phyloP scores from a whole-genome alignment of 2,888 invertebrate genomes.

The Marasmarcha lunaedactyla region DNA sequence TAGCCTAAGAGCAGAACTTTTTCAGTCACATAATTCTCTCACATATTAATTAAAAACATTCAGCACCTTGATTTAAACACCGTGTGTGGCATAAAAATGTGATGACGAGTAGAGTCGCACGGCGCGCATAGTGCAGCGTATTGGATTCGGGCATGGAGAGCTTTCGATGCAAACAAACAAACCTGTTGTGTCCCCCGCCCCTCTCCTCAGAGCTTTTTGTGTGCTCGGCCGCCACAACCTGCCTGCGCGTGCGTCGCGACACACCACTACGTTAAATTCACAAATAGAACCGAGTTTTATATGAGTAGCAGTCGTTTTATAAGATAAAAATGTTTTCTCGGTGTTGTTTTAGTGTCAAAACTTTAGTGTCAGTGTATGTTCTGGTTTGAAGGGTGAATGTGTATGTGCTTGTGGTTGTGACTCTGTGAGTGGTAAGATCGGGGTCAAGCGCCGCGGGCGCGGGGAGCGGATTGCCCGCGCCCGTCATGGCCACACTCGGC shows the following conservation, averaged over 20 bases:
- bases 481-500: constrained; percentile 93
- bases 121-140: too few relatives aligned
- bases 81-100: too few relatives aligned
- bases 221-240: constrained; percentile 21
- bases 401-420: too few relatives aligned
- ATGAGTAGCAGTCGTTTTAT: too few relatives aligned
- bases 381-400: too few relatives aligned
- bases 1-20: too few relatives aligned
- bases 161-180: constrained; percentile 43
- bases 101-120: too few relatives aligned
- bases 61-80: too few relatives aligned
- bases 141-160: constrained; percentile 5
- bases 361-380: too few relatives aligned
- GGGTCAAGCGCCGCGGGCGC: constrained; percentile 12
- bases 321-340: background rate
- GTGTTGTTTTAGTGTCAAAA: background rate
- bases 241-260: constrained; percentile 6
- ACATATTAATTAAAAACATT: too few relatives aligned
- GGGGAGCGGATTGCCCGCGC: constrained; percentile 48
- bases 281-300: too few relatives aligned
- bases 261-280: constrained; percentile 18
- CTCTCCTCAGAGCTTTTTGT: constrained; percentile 5
- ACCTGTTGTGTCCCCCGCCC: constrained; percentile 35
- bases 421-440: background rate
- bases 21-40: too few relatives aligned